These are phyloP conservation scores for Ferrisia virgata DNA, from an alignment of 2,888 invertebrate genomes.

Conservation along the genomic window DNA sequence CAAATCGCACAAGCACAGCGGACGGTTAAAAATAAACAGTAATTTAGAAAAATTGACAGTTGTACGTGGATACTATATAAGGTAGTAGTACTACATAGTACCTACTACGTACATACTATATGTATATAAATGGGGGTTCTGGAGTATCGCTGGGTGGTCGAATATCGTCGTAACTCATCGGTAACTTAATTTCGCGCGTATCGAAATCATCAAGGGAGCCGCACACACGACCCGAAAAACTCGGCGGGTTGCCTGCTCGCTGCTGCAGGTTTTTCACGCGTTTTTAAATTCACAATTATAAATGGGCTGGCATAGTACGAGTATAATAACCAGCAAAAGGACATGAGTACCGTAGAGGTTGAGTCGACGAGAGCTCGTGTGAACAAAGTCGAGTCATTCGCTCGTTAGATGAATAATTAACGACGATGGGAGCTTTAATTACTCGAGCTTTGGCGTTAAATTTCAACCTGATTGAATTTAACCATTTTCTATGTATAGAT, in stretches of 20 bases:
- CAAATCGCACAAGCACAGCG: conserved; percentile 5
- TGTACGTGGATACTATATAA: too few relatives aligned
- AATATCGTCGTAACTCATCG: conserved; percentile 39
- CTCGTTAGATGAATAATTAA: background rate
- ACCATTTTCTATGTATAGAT: background rate
- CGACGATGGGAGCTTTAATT: background rate
- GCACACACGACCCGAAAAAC: conserved; percentile 23
- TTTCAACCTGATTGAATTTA: background rate
- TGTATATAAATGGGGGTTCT: background rate
- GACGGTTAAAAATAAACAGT: conserved; percentile 38
- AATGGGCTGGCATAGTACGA: background rate
- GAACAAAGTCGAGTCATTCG: background rate
- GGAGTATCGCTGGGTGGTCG: conserved; percentile 18
- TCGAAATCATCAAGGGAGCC: conserved; percentile 32
- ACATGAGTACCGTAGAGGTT: background rate
- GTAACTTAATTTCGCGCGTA: conserved; percentile 42
- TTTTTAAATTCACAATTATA: background rate
- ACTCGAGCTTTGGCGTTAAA: background rate
- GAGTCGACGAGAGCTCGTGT: background rate
- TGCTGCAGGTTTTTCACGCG: conserved; percentile 22
- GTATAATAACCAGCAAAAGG: too few relatives aligned
- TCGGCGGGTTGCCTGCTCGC: background rate
- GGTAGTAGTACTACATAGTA: too few relatives aligned
- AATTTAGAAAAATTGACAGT: conserved; percentile 42
- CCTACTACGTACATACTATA: too few relatives aligned